These are phyloP conservation scores for Cerceris ruficornis DNA, from an alignment of 2,888 invertebrate genomes.

Conservation along the genomic window DNA sequence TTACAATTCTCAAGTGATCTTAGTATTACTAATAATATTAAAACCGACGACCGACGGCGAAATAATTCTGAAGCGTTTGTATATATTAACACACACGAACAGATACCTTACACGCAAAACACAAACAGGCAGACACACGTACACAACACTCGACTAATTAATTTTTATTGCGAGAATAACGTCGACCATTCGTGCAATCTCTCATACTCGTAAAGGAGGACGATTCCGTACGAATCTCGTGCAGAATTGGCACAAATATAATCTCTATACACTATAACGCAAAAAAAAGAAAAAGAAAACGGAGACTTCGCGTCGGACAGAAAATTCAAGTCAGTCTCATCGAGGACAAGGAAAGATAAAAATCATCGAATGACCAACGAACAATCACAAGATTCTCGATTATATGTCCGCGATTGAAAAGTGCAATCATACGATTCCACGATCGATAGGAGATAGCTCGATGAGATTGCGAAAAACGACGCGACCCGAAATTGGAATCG, in stretches of 20 bases:
- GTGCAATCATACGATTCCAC: no score
- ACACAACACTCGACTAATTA: no score
- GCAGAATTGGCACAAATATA: constrained; percentile 68
- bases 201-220: constrained; percentile 39
- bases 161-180: constrained; percentile 41
- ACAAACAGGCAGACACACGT: not conserved
- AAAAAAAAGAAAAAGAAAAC: not conserved
- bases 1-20: constrained; percentile 23
- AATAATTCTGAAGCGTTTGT: constrained; percentile 42
- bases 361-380: no score
- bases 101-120: not conserved
- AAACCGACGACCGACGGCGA: constrained; percentile 13
- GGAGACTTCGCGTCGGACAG: not conserved
- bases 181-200: constrained; percentile 72
- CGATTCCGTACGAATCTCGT: constrained; percentile 59
- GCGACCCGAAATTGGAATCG: not conserved
- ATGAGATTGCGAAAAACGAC: no score
- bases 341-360: no score
- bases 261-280: constrained; percentile 12
- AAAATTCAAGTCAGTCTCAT: not conserved
- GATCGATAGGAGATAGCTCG: no score
- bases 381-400: no score
- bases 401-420: no score
- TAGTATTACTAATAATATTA: constrained; percentile 41
- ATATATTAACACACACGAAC: constrained; percentile 26